Base-by-base conservation (phyloP, 2,888 invertebrate species). In the Agrotis puta region DNA sequence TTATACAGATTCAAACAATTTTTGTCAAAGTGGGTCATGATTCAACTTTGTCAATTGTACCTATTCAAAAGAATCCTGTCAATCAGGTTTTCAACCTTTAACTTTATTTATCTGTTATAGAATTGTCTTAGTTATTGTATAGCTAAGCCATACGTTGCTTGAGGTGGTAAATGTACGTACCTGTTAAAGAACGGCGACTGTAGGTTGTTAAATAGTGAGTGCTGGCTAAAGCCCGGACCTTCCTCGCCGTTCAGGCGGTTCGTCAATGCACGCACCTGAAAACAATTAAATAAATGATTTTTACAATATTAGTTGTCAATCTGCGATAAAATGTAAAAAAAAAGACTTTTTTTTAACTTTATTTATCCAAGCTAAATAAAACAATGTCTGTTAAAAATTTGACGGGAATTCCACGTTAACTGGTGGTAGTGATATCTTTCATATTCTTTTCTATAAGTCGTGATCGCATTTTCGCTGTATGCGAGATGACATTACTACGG, bases 211-310 rank as follows among this genome's bases (percentile, higher is more conserved):
- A 96, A 96, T 5, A 96, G 90, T 13, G 96, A 96, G 88, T 96
- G 96, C 65, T 94, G 95, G 57, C 93, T 89, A 90, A 96, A 96
- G 9, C 96, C 96, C 16, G 96, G 94, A 56, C 97, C 97, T 88
- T 98, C 98, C 88, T 98, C 98, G 57, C 98, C 98, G 92, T 98
- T 98, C 84, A 98, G 96, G 81, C 98, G 97, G 90, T 98, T 98
- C 7, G 98, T 98, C 75, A 98, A 95, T 82, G 98, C 98, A 70
- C 98, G 97, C 16, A 98, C 98, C 98, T 98, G 89, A 0, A 83
- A 39, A 39, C 20, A 5, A 13, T 18, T 5, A 50, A 14, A 13
- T 47, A 0, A 18, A 47, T 47, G 47, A 18, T 18, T 47, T 47
- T 47, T 47, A 18, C 47, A 18, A 18, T 47, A 47, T 16, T 47